A percentile compares a stretch with the other conserved stretches of the same genome.
These are phyloP conservation scores for Pocillopora meandrina DNA, from an alignment of 92 coral and sea anemone genomes.

Conservation along the genomic window DNA sequence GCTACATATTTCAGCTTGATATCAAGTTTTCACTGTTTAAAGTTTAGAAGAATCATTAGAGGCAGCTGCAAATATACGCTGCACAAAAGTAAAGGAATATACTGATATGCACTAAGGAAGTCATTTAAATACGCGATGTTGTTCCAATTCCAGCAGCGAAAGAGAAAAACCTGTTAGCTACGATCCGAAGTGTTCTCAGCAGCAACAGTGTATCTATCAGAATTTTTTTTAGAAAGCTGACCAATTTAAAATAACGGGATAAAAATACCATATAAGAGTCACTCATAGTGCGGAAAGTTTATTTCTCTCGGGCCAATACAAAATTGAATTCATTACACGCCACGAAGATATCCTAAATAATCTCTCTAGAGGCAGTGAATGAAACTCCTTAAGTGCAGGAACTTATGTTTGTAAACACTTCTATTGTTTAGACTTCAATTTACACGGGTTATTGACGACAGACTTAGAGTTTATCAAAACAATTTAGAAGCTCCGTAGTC, in stretches of 20 bases:
- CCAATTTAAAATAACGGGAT: not conserved
- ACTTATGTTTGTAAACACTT: conserved; percentile 39
- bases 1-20: not conserved
- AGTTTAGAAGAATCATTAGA: no score
- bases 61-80: no score
- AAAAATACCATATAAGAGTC: not conserved
- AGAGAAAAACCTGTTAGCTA: not conserved
- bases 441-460: conserved; percentile 38
- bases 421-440: conserved; percentile 27
- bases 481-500: conserved; percentile 14
- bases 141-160: not conserved
- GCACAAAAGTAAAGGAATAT: not conserved
- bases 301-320: not conserved
- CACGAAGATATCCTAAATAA: not conserved
- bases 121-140: conserved; percentile 5
- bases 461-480: conserved; percentile 40
- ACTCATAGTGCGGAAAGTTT: not conserved
- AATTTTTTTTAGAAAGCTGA: not conserved
- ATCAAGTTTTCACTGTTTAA: not conserved
- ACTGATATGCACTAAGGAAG: not conserved
- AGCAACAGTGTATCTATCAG: not conserved
- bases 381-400: conserved; percentile 24
- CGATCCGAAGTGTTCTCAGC: not conserved
- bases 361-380: not conserved
- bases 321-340: not conserved